Percentiles rank a stretch among this genome's conserved stretches.
phyloP scores from a whole-genome alignment of 2,797 vertebrate genomes.

The Neomorphus geoffroyi region DNA sequence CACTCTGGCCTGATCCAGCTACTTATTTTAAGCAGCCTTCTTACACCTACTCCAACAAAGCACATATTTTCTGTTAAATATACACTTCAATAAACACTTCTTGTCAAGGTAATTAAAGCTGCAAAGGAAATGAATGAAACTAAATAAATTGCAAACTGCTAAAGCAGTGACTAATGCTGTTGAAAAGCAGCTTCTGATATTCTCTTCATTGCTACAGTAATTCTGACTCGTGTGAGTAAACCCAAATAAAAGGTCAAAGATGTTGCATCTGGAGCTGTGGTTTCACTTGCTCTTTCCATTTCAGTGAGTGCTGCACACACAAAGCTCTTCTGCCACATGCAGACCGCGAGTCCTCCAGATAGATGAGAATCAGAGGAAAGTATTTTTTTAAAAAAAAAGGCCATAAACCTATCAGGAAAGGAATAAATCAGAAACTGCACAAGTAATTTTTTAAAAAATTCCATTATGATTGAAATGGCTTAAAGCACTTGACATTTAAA shows the following conservation, averaged over 20 bases:
- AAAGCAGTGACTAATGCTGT: background rate
- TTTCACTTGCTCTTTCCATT: slow-evolving; percentile 27
- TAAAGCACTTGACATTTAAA: slow-evolving; percentile 62
- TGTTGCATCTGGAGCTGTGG: background rate
- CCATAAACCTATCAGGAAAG: slow-evolving; percentile 27
- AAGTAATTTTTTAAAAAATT: slow-evolving; percentile 30
- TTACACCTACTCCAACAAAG: background rate
- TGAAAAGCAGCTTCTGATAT: background rate
- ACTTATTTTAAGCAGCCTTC: background rate
- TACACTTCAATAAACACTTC: background rate
- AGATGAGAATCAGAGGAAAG: background rate
- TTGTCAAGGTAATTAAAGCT: background rate
- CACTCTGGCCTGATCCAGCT: background rate
- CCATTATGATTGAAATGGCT: slow-evolving; percentile 51
- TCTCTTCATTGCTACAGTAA: background rate
- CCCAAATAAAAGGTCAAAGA: slow-evolving; percentile 1
- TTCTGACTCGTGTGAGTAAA: background rate
- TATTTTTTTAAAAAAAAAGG: background rate
- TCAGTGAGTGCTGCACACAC: background rate
- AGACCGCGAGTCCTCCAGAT: background rate
- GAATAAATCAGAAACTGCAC: slow-evolving; percentile 40
- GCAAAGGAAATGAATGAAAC: background rate
- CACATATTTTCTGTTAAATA: background rate
- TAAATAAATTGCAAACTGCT: background rate
- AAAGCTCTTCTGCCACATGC: background rate